Evolutionary conservation across 2,888 invertebrate genomes (phyloP).

Genomic region (Diaprepes abbreviatus): DNA sequence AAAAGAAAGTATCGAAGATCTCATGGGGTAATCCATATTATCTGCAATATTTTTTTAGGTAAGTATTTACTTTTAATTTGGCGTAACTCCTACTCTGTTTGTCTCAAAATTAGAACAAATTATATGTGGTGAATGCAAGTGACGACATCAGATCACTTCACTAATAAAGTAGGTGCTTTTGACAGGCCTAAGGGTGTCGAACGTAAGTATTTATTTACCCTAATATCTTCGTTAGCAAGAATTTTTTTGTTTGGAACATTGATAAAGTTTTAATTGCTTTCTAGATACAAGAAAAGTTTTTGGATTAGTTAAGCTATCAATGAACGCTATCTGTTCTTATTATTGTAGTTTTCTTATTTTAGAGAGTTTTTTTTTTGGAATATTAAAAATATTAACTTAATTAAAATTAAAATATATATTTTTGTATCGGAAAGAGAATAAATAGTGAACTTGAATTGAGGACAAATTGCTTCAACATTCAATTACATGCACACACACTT

Average conservation of each 20-base stretch:
- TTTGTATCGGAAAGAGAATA: too few species aligned
- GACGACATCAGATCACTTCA: slow-evolving; percentile 44
- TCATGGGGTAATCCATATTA: too few species aligned
- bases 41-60: too few species aligned
- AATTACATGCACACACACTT: too few species aligned
- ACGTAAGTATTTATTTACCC: slow-evolving; percentile 32
- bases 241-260: slow-evolving; percentile 26
- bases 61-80: too few species aligned
- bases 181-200: slow-evolving; percentile 34
- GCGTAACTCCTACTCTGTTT: slow-evolving; percentile 17
- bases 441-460: too few species aligned
- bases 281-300: slow-evolving; percentile 1
- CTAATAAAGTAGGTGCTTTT: slow-evolving; percentile 44
- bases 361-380: too few species aligned
- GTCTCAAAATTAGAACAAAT: slow-evolving; percentile 37
- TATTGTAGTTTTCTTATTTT: too few species aligned
- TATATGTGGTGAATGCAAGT: slow-evolving; percentile 37
- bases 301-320: neutral
- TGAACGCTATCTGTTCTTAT: neutral
- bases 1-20: too few species aligned
- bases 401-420: too few species aligned
- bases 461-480: too few species aligned
- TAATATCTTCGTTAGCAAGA: slow-evolving; percentile 36
- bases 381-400: too few species aligned
- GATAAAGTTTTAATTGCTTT: slow-evolving; percentile 43